Conservation (phyloP, 2,113 vertebrate species). For the Vidua macroura region DNA sequence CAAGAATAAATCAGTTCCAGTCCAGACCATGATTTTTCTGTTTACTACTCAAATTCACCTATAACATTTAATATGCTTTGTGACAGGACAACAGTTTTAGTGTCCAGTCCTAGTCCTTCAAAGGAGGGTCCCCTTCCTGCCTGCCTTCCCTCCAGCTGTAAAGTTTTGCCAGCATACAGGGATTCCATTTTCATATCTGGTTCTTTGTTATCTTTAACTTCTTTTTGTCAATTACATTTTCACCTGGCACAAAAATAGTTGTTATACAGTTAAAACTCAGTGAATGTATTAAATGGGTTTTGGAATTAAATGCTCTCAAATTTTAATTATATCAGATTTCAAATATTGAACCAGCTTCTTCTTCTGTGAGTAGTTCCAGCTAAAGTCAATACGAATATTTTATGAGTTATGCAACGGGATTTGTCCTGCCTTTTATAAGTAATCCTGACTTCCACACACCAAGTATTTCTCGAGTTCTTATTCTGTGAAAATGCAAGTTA, state of each 20-base stretch:
- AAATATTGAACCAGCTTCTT: slow-evolving; percentile 31
- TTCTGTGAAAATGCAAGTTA: not conserved
- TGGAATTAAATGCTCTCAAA: not conserved
- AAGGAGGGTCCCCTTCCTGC: not conserved
- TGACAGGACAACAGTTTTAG: not conserved
- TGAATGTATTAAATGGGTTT: not conserved
- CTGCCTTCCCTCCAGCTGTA: not conserved
- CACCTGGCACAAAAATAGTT: not conserved
- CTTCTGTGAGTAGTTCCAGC: not conserved
- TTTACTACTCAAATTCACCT: not conserved
- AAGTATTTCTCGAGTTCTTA: not conserved
- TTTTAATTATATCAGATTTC: slow-evolving; percentile 33
- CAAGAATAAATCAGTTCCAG: not conserved
- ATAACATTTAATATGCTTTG: not conserved
- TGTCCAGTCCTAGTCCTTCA: not conserved
- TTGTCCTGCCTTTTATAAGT: not conserved
- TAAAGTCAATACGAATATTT: not conserved
- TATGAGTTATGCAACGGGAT: not conserved
- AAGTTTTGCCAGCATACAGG: not conserved
- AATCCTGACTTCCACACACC: not conserved
- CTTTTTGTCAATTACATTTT: not conserved
- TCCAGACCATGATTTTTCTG: not conserved
- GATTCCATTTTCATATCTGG: not conserved
- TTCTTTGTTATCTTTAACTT: not conserved
- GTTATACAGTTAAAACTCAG: not conserved